Percentiles rank a stretch among this genome's conserved stretches.
Evolutionary conservation across 1,140 invertebrate genomes (phyloP).

Genomic region (Spodoptera litura): DNA sequence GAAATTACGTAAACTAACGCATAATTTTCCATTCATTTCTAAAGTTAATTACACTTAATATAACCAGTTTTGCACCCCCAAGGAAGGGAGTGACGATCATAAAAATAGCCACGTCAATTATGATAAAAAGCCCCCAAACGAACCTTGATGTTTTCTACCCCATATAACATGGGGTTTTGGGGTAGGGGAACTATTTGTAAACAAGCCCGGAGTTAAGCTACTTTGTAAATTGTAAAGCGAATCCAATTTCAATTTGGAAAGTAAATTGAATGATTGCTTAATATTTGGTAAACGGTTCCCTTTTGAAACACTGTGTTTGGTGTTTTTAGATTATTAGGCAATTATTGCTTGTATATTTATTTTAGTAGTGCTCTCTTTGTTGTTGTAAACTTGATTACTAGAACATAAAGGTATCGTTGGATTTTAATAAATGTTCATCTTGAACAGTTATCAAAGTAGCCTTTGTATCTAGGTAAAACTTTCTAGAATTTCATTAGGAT

Average conservation of each 20-base stretch:
- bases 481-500: no score
- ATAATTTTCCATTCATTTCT: conserved; percentile 30
- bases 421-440: no score
- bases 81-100: conserved; percentile 2
- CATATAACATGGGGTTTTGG: conserved; percentile 4
- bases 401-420: no score
- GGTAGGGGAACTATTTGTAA: conserved; percentile 3
- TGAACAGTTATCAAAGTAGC: no score
- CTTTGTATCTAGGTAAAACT: no score
- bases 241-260: not conserved
- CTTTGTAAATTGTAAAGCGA: not conserved
- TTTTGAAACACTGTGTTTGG: not conserved
- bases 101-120: conserved; percentile 33
- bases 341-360: no score
- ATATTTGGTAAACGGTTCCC: not conserved
- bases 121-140: conserved; percentile 33
- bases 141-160: conserved; percentile 20
- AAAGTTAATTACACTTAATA: conserved; percentile 24
- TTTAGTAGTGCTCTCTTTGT: no score
- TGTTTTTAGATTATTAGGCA: not conserved
- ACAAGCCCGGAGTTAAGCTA: not conserved
- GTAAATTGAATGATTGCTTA: not conserved
- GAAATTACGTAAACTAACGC: conserved; percentile 12
- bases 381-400: no score
- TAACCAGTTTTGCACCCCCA: conserved; percentile 2